phyloP scores from a whole-genome alignment of 2,113 vertebrate genomes.

The Hippopotamus amphibius region DNA sequence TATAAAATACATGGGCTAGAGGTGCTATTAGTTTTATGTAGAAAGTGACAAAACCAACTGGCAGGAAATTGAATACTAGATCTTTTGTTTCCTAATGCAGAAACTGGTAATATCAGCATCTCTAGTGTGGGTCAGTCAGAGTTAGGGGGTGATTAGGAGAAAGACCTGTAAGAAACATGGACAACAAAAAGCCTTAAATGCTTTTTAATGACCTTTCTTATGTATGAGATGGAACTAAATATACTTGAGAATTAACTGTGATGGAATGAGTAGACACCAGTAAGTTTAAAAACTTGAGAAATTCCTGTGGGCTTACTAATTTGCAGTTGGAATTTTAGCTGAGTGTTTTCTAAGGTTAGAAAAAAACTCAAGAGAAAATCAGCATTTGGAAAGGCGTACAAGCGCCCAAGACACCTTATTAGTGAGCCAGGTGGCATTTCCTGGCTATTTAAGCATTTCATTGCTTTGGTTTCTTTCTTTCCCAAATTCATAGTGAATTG shows the following conservation, averaged over 20 bases:
- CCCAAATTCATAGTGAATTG: constrained; percentile 47
- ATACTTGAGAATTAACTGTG: constrained; percentile 50
- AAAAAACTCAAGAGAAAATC: constrained; percentile 48
- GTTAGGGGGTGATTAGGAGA: neutral
- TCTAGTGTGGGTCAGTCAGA: neutral
- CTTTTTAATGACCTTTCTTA: neutral
- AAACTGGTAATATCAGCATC: neutral
- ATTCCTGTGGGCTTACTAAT: constrained; percentile 45
- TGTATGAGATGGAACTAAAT: neutral
- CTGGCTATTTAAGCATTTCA: neutral
- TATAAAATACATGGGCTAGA: neutral
- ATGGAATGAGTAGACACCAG: neutral
- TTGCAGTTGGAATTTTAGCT: constrained; percentile 71
- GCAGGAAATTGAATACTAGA: neutral
- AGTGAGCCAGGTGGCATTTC: constrained; percentile 56
- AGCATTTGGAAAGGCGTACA: constrained; percentile 53
- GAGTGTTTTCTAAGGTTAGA: constrained; percentile 66
- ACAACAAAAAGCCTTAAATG: neutral
- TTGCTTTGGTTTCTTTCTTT: constrained; percentile 37
- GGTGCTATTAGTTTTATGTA: neutral
- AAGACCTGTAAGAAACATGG: neutral
- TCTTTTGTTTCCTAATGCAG: constrained; percentile 34
- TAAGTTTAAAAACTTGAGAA: neutral
- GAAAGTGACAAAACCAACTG: neutral
- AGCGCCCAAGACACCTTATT: constrained; percentile 73